Evolutionary conservation across 2,797 vertebrate species (phyloP).

Genomic region (Meda fulgida): DNA sequence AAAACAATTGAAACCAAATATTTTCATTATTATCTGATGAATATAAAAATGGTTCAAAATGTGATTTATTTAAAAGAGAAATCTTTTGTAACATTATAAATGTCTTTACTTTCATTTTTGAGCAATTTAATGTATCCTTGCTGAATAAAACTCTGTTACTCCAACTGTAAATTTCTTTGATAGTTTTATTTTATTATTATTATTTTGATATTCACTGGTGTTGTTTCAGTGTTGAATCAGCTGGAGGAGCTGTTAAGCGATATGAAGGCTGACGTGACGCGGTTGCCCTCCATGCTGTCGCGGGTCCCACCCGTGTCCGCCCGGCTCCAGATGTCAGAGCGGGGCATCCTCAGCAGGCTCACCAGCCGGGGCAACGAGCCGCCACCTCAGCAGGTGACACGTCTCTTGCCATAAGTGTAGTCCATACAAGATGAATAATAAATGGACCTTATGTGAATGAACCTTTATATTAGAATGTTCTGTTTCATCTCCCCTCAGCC

Average conservation of each 20-base stretch:
- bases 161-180: background rate
- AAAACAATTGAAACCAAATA: background rate
- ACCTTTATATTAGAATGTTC: slow-evolving; percentile 13
- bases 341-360: slow-evolving; percentile 95
- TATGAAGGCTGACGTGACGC: slow-evolving; percentile 97
- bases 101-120: background rate
- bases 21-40: background rate
- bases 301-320: slow-evolving; percentile 94
- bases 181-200: background rate
- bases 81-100: background rate
- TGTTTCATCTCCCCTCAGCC: slow-evolving; percentile 64
- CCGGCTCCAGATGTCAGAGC: slow-evolving; percentile 96
- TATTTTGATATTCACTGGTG: background rate
- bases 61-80: background rate
- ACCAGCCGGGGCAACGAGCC: slow-evolving; percentile 92
- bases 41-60: background rate
- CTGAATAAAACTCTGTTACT: background rate
- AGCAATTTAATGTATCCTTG: background rate
- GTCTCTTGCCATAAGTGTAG: background rate
- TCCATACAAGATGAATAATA: slow-evolving; percentile 12
- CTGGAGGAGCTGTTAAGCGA: slow-evolving; percentile 96
- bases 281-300: slow-evolving; percentile 96
- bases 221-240: slow-evolving; percentile 91
- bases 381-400: slow-evolving; percentile 85
- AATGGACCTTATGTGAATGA: slow-evolving; percentile 13